Base-by-base conservation (phyloP, 2,797 vertebrate genomes). In the Micrastur ruficollis region DNA sequence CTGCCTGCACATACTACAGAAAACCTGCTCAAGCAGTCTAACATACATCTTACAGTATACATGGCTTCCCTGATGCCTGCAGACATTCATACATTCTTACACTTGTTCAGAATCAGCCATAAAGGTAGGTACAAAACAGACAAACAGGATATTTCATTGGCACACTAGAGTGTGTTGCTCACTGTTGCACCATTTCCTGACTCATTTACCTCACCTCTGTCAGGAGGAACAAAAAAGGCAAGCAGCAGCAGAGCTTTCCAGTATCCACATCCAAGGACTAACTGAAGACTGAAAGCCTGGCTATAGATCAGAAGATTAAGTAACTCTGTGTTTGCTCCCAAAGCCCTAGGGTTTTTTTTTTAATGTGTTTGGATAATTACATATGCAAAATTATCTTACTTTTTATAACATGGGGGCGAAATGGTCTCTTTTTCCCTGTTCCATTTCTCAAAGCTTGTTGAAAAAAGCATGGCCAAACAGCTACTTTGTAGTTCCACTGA, bases 11-110 rank as follows among this genome's bases (percentile, higher is more conserved):
- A 2, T 46, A 47, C 11, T 63, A 9, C 25, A 75, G 50, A 17
- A 90, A 67, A 56, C 27, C 22, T 87, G 15, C 22, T 44, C 21
- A 49, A 44, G 16, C 6, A 38, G 38, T 36, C 58, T 56, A 55
- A 31, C 15, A 23, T 40, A 8, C 2, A 17, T 42, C 32, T 50
- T 47, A 34, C 8, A 66, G 42, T 27, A 32, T 29, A 49, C 6
- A 9, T 20, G 7, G 9, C 27, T 22, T 76, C 40, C 12, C 11
- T 70, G 21, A 47, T 66, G 32, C 27, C 42, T 62, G 12, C 6
- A n/a, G 40, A 47, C 15, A 26, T 29, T 38, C 1, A 1, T 42
- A 13, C 0, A 0, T 59, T 75, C 50, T 61, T 44, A 16, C 4
- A 52, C 16, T 36, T 65, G 6, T 12, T 40, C 56, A 53, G 47